Conservation (phyloP, 2,797 vertebrate genomes). For the Lerista edwardsae region DNA sequence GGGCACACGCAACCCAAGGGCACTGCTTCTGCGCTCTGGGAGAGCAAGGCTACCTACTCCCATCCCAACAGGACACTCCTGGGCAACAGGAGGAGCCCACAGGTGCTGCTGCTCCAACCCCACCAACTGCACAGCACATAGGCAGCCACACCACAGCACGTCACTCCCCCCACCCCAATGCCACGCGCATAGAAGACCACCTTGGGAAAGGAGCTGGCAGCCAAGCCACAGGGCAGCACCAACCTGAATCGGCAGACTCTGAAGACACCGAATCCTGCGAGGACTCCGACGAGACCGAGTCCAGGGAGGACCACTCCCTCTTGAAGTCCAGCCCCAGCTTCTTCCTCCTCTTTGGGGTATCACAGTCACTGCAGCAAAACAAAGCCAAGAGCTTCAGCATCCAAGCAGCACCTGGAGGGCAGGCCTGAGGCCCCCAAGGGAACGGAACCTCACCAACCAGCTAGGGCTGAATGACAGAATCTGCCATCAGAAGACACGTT, state of each 20-base stretch:
- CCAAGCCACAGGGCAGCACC: slow-evolving; percentile 22
- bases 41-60: too few relatives aligned
- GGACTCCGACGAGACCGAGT: slow-evolving; percentile 82
- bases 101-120: neutral
- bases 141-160: too few relatives aligned
- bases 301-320: slow-evolving; percentile 20
- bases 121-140: neutral
- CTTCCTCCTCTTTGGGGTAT: slow-evolving; percentile 83
- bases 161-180: too few relatives aligned
- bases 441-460: too few relatives aligned
- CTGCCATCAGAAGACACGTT: too few relatives aligned
- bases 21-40: too few relatives aligned
- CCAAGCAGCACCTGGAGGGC: too few relatives aligned
- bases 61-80: neutral
- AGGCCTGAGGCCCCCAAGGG: too few relatives aligned
- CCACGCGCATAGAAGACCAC: too few relatives aligned
- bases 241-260: slow-evolving; percentile 91
- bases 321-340: slow-evolving; percentile 68
- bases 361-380: slow-evolving; percentile 72
- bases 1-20: too few relatives aligned
- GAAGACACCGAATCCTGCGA: slow-evolving; percentile 87
- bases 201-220: too few relatives aligned
- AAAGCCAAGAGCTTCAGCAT: neutral
- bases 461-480: too few relatives aligned
- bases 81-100: neutral